Evolutionary conservation across 2,888 invertebrate genomes (phyloP), one percentile per base, ranked within the genome.

Genomic region (Hyalella azteca): DNA sequence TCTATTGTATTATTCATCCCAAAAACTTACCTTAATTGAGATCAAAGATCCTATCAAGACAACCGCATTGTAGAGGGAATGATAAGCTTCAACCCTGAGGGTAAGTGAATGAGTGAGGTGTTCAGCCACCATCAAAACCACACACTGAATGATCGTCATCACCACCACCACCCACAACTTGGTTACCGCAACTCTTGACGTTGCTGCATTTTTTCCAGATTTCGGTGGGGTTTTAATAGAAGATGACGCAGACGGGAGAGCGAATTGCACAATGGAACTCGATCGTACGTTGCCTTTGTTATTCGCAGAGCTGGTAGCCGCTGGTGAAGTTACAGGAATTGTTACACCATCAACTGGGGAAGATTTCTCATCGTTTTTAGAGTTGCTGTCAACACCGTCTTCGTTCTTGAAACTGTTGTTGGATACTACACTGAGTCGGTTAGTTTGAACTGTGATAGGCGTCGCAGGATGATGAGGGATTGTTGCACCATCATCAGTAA

Each of bases 31-130:
- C 92, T 94, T 93, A 85, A 94, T 91, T 32, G 94, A 93, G 75
- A 93, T 89, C 86, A 95, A 91, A 86, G 93, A 94, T 45, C 94
- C 93, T 59, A 91, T 89, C 79, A 97, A 91, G 13, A 96, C 95
- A 79, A 97, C 92, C 49, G 97, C 93, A 87, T 97, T 94, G 88
- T 96, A 97, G 78, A 98, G 91, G 91, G 96, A 95, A 89, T 97
- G 96, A 89, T 97, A 97, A 13, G 96, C 93, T 88, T 96, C 95
- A 85, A 96, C 94, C 75, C 97, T 92, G 15, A 97, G 91, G 0
- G 97, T 96, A 77, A 97, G 91, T 0, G 96, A 94, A 88, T 97
- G 95, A 1, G 96, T 95, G 86, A 95, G 90, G 88, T 97, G 94
- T 82, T 96, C 95, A 11, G 95, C 92, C 85, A 94, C 91, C 86